Conservation (phyloP, 2,113 vertebrate genomes). For the Ahaetulla prasina region DNA sequence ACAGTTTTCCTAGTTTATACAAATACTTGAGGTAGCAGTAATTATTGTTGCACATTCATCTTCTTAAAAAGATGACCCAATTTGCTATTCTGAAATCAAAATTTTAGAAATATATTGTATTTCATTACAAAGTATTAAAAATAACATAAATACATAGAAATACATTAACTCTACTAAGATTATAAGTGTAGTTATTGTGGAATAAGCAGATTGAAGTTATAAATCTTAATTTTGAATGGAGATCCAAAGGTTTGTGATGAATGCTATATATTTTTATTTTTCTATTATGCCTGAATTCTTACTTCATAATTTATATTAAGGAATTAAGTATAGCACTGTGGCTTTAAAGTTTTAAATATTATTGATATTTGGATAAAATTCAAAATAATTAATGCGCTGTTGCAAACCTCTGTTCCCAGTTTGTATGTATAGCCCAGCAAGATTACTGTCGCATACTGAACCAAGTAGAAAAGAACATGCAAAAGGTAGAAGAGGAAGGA, state of each 20-base stretch:
- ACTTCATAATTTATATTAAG: background rate
- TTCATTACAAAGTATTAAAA: background rate
- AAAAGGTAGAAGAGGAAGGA: conserved; percentile 97
- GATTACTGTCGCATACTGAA: conserved; percentile 99
- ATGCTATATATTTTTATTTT: background rate
- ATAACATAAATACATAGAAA: background rate
- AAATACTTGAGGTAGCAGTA: conserved; percentile 19
- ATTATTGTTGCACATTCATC: background rate
- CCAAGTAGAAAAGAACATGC: conserved; percentile 99
- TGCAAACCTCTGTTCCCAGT: conserved; percentile 71
- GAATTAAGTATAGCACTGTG: background rate
- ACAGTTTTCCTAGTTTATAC: conserved; percentile 10
- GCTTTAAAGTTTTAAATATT: background rate
- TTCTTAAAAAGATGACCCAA: background rate
- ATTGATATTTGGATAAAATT: background rate
- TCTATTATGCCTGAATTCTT: background rate
- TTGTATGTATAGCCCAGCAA: conserved; percentile 98
- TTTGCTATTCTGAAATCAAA: background rate
- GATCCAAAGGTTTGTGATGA: background rate
- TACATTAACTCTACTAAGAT: background rate
- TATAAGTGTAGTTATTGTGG: background rate
- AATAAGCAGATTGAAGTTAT: background rate
- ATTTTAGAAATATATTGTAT: background rate
- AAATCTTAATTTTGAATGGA: background rate
- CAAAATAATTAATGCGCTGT: background rate